Evolutionary conservation across 2,113 vertebrate species (phyloP), one percentile per base, ranked within the genome.

Genomic region (Pongo abelii): DNA sequence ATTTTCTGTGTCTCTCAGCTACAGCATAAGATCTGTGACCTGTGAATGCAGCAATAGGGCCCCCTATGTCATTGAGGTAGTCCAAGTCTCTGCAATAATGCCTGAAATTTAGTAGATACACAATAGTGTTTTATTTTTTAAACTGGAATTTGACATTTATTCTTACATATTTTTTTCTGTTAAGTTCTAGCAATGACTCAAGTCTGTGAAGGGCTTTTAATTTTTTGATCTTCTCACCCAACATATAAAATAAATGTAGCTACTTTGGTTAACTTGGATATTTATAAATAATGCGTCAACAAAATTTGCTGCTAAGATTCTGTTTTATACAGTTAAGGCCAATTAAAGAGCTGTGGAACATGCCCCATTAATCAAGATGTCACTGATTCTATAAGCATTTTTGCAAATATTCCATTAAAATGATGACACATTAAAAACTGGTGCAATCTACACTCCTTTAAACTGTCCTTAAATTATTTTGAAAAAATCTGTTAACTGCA

Each of bases 241-340:
- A 89, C 2, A 52, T 67, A 75, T 74, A 91, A 80, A 48, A 86
- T 69, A 91, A 78, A 46, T 9, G 20, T 87, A 61, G 48, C 23
- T 52, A 83, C 6, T 69, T 46, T 40, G 35, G 20, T 94, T 85
- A 84, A 94, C 46, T 40, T 87, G 23, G 4, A 38, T 78, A 86
- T 83, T 83, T 46, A 77, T 46, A 69, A 70, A 93, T 4, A 84
- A 40, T 23, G 17, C 38, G 93, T 81, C 27, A 91, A 79, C 23
- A 91, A 43, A 40, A 79, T 85, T 93, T 78, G 12, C 20, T 77
- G 9, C 46, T 81, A 69, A 91, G 6, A 81, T 81, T 75, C 40
- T 89, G 8, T 84, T 95, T 72, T 17, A 93, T 14, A 93, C 48
- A 85, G 48, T 2, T 18, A 93, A 93, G 16, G 4, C 6, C 70